Evolutionary conservation across 2,113 vertebrate genomes (phyloP).

Genomic region (Lipophrys pholis): DNA sequence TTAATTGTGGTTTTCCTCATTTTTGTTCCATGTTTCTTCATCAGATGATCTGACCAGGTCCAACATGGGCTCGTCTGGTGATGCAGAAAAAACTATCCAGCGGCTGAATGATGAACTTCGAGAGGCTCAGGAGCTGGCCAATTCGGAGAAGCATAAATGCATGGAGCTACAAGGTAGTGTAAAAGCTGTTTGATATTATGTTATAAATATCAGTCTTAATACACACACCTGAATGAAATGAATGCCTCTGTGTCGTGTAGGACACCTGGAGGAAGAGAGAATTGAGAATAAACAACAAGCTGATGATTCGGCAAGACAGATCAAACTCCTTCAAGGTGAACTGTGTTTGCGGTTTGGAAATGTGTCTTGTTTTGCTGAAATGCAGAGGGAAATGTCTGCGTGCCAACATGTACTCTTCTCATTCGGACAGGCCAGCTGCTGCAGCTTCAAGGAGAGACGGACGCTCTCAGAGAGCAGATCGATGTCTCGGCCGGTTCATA

Average conservation of each 20-base stretch:
- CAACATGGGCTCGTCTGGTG: constrained; percentile 87
- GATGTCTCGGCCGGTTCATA: constrained; percentile 85
- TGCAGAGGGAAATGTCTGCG: background rate
- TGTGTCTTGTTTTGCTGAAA: background rate
- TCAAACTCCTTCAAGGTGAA: constrained; percentile 92
- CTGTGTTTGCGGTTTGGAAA: background rate
- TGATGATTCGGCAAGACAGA: constrained; percentile 93
- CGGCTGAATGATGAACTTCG: constrained; percentile 90
- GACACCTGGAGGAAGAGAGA: constrained; percentile 91
- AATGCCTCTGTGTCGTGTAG: constrained; percentile 66
- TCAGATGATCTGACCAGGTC: constrained; percentile 91
- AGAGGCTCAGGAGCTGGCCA: constrained; percentile 92
- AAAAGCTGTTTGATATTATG: too few species aligned
- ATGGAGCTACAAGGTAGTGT: constrained; percentile 93
- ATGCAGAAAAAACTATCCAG: constrained; percentile 92
- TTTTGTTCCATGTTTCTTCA: constrained; percentile 15
- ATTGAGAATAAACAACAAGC: constrained; percentile 88
- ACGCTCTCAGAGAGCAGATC: constrained; percentile 87
- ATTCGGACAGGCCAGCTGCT: constrained; percentile 78
- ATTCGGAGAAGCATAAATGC: constrained; percentile 91
- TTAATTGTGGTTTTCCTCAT: background rate
- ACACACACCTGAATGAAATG: background rate
- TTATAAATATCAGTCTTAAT: too few species aligned
- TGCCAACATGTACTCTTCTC: constrained; percentile 3
- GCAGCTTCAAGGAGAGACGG: constrained; percentile 89